A percentile compares a stretch with the other conserved stretches of the same genome.
phyloP scores from a whole-genome alignment of 2,888 invertebrate species.

The Cheilosia pagana region DNA sequence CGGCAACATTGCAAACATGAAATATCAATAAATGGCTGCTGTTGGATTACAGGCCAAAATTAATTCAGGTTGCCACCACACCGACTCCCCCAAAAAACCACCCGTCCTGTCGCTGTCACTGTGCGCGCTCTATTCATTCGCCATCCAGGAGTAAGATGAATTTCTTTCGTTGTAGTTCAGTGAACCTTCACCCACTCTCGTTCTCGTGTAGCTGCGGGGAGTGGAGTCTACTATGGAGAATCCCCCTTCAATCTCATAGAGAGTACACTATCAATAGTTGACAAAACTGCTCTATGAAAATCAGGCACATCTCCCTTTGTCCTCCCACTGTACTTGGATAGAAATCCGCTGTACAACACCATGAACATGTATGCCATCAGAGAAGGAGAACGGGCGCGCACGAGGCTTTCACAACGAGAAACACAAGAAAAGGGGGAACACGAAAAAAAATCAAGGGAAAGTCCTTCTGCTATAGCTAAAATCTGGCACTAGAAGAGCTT shows the following conservation, averaged over 20 bases:
- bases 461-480: constrained; percentile 71
- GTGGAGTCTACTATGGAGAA: neutral
- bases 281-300: constrained; percentile 73
- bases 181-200: constrained; percentile 67
- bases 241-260: constrained; percentile 31
- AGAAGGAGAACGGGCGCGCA: constrained; percentile 36
- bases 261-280: constrained; percentile 72
- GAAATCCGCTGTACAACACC: constrained; percentile 54
- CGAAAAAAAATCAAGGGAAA: constrained; percentile 64
- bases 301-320: constrained; percentile 57
- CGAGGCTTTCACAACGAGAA: constrained; percentile 60
- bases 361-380: constrained; percentile 67
- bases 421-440: constrained; percentile 35
- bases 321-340: constrained; percentile 19
- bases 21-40: constrained; percentile 72
- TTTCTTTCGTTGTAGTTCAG: constrained; percentile 69
- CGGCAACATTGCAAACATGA: constrained; percentile 70
- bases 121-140: constrained; percentile 20
- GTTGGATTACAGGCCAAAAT: constrained; percentile 68
- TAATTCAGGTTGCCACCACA: constrained; percentile 70
- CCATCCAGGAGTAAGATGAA: constrained; percentile 64
- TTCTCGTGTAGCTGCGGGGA: neutral
- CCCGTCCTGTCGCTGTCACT: neutral
- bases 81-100: no score
- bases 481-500: constrained; percentile 74